Evolutionary conservation across 2,113 vertebrate genomes (phyloP).

Genomic region (Pipra filicauda): DNA sequence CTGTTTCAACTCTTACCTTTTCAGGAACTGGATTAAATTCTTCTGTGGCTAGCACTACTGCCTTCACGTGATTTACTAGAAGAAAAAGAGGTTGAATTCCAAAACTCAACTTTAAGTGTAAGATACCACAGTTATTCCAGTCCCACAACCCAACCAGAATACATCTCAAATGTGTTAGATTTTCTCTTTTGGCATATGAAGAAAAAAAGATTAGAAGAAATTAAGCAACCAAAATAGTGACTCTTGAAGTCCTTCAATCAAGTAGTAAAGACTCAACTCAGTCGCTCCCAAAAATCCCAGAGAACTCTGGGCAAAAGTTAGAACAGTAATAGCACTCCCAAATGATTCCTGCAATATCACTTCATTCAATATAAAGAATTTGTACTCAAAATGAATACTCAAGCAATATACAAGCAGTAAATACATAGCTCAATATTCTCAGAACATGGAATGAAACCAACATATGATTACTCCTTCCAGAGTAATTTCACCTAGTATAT

Average conservation of each 20-base stretch:
- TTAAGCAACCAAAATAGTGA: neutral
- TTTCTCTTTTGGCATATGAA: neutral
- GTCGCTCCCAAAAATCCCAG: neutral
- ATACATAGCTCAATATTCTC: neutral
- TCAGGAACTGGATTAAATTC: constrained; percentile 25
- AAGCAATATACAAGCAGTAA: neutral
- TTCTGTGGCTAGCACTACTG: constrained; percentile 52
- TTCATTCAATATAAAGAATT: neutral
- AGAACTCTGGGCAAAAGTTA: neutral
- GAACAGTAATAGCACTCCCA: neutral
- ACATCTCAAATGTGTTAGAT: neutral
- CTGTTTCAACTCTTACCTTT: neutral
- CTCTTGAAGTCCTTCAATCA: neutral
- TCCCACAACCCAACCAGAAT: neutral
- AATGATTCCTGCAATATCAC: neutral
- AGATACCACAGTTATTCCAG: neutral
- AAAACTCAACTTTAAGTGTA: neutral
- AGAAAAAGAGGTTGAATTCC: neutral
- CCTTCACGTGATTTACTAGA: constrained; percentile 65
- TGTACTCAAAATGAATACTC: neutral
- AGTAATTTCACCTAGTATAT: neutral
- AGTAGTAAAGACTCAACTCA: neutral
- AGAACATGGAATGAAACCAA: neutral
- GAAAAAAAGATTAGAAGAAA: neutral
- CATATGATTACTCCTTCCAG: neutral